phyloP scores from a whole-genome alignment of 2,888 invertebrate species.

The Phymatocera aterrima region DNA sequence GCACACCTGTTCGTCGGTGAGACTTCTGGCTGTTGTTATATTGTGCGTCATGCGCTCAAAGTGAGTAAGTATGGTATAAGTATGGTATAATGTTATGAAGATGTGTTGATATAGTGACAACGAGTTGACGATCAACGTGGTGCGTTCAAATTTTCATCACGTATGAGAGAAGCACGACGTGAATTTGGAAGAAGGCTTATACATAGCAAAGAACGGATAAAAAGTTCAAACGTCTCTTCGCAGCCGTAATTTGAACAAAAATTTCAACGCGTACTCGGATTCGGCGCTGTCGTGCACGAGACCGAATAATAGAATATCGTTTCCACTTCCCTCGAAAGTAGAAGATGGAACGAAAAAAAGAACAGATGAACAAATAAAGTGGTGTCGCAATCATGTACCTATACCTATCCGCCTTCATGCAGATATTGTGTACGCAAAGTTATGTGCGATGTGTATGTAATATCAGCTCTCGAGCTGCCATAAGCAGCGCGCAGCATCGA shows the following conservation, averaged over 20 bases:
- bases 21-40: background rate
- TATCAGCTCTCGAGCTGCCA: slow-evolving; percentile 25
- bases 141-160: background rate
- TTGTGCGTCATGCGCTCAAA: background rate
- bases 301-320: slow-evolving; percentile 14
- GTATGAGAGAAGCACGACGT: slow-evolving; percentile 21
- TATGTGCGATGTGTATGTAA: background rate
- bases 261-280: slow-evolving; percentile 17
- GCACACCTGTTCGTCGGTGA: slow-evolving; percentile 30
- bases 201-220: background rate
- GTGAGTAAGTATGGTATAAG: background rate
- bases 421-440: background rate
- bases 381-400: background rate
- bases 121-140: slow-evolving; percentile 4
- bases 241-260: slow-evolving; percentile 9
- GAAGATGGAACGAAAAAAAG: background rate
- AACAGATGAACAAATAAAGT: background rate
- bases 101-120: slow-evolving; percentile 4
- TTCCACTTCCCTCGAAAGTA: background rate
- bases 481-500: background rate
- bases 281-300: background rate
- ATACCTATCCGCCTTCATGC: background rate
- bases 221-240: slow-evolving; percentile 18
- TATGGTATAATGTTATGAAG: background rate
- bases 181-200: slow-evolving; percentile 9